These are phyloP conservation scores for Cladopsammia gracilis DNA, from an alignment of 64 coral and sea anemone species.

Conservation along the genomic window DNA sequence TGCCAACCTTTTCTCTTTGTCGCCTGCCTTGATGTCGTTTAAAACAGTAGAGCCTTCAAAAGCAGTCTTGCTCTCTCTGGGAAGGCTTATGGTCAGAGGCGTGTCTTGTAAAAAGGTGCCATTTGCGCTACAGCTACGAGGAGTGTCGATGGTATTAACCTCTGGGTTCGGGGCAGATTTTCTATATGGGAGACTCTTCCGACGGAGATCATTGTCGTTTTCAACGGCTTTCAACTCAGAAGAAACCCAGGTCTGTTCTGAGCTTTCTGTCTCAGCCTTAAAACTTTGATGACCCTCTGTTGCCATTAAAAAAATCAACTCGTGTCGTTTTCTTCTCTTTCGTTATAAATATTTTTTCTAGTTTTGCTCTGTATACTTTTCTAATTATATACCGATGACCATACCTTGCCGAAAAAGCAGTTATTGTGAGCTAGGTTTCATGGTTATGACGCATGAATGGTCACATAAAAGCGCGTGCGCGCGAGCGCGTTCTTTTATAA, in stretches of 20 bases:
- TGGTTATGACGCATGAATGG: constrained; percentile 23
- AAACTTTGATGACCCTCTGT: not conserved
- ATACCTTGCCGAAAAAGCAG: not conserved
- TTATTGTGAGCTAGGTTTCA: not conserved
- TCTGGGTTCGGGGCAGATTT: not conserved
- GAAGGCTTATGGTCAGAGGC: not conserved
- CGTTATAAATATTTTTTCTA: not conserved
- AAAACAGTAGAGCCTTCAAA: not conserved
- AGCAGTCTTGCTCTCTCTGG: constrained; percentile 6
- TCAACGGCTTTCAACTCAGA: not conserved
- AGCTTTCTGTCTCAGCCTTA: not conserved
- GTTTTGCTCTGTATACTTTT: not conserved
- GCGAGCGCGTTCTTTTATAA: no score
- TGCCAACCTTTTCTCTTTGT: not conserved
- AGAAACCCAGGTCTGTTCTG: not conserved
- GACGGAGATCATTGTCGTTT: not conserved
- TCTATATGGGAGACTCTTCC: not conserved
- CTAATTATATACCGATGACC: not conserved
- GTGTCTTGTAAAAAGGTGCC: not conserved
- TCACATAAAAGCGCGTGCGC: not conserved
- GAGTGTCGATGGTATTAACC: not conserved
- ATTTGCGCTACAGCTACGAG: not conserved
- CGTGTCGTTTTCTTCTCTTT: not conserved
- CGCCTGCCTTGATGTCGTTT: no score
- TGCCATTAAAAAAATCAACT: not conserved